Evolutionary conservation across 2,888 invertebrate genomes (phyloP).

Genomic region (Trissolcus japonicus): DNA sequence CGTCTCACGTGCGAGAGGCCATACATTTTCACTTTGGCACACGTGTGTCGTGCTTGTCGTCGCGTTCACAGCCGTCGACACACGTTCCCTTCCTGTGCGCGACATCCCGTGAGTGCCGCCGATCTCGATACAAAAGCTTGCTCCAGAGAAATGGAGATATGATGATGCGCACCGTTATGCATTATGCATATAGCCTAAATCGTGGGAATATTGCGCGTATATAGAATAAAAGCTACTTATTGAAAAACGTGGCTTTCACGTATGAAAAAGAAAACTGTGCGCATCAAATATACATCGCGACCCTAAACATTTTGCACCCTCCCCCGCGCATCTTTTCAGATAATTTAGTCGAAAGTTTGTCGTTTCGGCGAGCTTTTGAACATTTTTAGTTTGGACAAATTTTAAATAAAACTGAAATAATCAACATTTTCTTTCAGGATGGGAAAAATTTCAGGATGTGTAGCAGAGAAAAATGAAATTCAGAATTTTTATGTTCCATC

Average conservation of each 20-base stretch:
- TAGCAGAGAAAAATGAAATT: no score
- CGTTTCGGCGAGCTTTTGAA: background rate
- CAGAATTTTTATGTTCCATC: no score
- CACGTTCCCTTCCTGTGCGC: conserved; percentile 49
- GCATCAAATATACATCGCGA: conserved; percentile 35
- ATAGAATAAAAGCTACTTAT: conserved; percentile 64
- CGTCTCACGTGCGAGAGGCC: conserved; percentile 69
- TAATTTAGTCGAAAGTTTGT: conserved; percentile 17
- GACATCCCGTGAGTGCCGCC: conserved; percentile 58
- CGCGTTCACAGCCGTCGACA: conserved; percentile 65
- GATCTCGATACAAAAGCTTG: conserved; percentile 66
- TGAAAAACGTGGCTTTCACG: conserved; percentile 57
- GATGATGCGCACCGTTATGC: conserved; percentile 74
- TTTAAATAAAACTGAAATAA: no score
- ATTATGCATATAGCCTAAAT: conserved; percentile 68
- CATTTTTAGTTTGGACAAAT: no score
- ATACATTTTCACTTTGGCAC: conserved; percentile 77
- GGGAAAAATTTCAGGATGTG: no score
- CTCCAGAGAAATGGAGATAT: conserved; percentile 73
- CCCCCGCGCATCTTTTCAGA: conserved; percentile 11
- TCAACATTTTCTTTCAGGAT: no score
- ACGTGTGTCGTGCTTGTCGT: conserved; percentile 72
- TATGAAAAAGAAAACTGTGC: conserved; percentile 23
- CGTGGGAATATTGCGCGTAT: conserved; percentile 58
- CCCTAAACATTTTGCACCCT: conserved; percentile 17